phyloP scores from a whole-genome alignment of 2,113 vertebrate species.

The Mesembrinibis cayennensis region DNA sequence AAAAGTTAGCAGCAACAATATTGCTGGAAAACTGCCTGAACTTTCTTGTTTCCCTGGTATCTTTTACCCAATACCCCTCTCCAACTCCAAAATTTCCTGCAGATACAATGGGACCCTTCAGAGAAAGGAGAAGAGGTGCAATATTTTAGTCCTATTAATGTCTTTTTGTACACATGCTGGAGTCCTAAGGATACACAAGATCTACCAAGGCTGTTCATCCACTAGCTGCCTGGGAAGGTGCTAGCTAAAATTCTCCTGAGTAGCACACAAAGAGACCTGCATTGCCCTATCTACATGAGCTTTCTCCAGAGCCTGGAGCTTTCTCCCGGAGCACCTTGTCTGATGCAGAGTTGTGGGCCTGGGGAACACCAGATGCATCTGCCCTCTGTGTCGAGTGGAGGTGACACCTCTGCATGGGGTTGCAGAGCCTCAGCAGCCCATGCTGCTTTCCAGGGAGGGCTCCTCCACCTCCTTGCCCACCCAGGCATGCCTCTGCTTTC shows the following conservation, averaged over 20 bases:
- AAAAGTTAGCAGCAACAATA: background rate
- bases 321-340: background rate
- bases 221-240: background rate
- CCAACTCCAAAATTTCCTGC: background rate
- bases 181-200: background rate
- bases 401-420: background rate
- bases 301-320: background rate
- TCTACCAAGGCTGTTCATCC: background rate
- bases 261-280: background rate
- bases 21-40: background rate
- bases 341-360: background rate
- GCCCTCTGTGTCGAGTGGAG: fast-evolving
- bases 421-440: background rate
- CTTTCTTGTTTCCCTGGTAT: background rate
- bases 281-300: background rate
- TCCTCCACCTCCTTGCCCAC: background rate
- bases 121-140: background rate
- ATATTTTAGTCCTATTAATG: background rate
- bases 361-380: background rate
- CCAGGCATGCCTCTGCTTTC: background rate
- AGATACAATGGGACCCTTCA: background rate
- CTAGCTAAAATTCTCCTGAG: background rate
- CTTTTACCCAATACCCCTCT: background rate
- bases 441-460: background rate
- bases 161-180: background rate